Evolutionary conservation across 2,113 vertebrate genomes (phyloP).

Genomic region (Elgaria multicarinata): DNA sequence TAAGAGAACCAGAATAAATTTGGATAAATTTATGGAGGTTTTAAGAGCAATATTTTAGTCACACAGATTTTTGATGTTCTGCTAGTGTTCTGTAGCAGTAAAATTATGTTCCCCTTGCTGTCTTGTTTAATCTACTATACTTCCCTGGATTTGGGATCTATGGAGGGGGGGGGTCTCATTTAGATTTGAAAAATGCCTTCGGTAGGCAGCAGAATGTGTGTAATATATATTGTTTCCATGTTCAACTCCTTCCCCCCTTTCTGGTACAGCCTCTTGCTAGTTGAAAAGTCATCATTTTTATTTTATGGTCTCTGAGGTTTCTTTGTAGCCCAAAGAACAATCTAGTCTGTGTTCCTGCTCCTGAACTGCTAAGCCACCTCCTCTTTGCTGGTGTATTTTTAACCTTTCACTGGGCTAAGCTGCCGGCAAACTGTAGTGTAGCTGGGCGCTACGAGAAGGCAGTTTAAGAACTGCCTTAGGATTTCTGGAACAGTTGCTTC

Average conservation of each 20-base stretch:
- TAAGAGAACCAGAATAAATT: not conserved
- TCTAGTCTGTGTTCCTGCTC: slow-evolving; percentile 39
- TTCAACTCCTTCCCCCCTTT: not conserved
- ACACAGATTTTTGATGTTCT: not conserved
- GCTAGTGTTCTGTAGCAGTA: not conserved
- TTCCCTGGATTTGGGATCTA: not conserved
- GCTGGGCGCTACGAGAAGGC: slow-evolving; percentile 31
- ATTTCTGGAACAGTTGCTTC: slow-evolving; percentile 63
- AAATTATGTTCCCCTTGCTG: not conserved
- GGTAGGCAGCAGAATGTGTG: too few relatives aligned
- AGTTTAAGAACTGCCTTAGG: slow-evolving; percentile 30
- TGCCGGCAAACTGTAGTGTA: slow-evolving; percentile 60
- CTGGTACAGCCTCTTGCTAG: not conserved
- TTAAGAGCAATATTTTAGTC: not conserved
- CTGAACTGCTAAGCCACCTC: slow-evolving; percentile 63
- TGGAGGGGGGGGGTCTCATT: not conserved
- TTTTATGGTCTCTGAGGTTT: not conserved
- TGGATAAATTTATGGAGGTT: not conserved
- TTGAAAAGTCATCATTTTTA: not conserved
- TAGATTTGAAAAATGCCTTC: not conserved
- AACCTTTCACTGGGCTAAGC: slow-evolving; percentile 72
- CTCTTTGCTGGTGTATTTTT: slow-evolving; percentile 67
- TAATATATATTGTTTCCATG: not conserved
- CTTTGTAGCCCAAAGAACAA: not conserved
- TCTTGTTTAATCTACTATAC: not conserved